phyloP scores from a whole-genome alignment of 2,113 vertebrate species.

The Dipodomys merriami region DNA sequence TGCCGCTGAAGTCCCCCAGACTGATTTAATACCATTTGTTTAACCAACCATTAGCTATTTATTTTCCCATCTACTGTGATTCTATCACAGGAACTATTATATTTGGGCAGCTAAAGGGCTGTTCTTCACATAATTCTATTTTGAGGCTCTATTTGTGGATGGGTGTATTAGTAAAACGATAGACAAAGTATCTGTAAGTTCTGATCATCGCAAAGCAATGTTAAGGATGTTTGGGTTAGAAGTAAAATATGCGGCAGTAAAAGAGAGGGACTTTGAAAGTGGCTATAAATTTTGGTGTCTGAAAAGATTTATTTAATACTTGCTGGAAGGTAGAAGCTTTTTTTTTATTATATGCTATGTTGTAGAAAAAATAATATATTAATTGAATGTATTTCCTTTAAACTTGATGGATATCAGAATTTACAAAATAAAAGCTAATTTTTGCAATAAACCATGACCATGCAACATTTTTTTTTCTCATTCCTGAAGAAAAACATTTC shows the following conservation, averaged over 20 bases:
- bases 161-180: neutral
- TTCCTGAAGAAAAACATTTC: neutral
- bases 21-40: neutral
- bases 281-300: neutral
- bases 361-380: neutral
- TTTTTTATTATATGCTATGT: neutral
- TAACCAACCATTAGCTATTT: slow-evolving; percentile 2
- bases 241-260: neutral
- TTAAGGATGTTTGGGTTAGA: neutral
- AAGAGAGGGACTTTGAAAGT: neutral
- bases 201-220: neutral
- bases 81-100: neutral
- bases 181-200: neutral
- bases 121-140: fast-evolving
- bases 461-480: neutral
- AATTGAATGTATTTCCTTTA: neutral
- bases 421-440: neutral
- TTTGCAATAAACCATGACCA: neutral
- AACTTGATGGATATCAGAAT: neutral
- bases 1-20: neutral
- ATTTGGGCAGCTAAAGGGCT: neutral
- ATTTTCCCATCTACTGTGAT: neutral
- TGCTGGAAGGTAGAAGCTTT: neutral
- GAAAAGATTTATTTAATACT: neutral
- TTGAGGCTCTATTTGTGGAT: neutral